A percentile compares a stretch with the other conserved stretches of the same genome.
phyloP scores from a whole-genome alignment of 64 coral and sea anemone genomes.

The Actinia tenebrosa region DNA sequence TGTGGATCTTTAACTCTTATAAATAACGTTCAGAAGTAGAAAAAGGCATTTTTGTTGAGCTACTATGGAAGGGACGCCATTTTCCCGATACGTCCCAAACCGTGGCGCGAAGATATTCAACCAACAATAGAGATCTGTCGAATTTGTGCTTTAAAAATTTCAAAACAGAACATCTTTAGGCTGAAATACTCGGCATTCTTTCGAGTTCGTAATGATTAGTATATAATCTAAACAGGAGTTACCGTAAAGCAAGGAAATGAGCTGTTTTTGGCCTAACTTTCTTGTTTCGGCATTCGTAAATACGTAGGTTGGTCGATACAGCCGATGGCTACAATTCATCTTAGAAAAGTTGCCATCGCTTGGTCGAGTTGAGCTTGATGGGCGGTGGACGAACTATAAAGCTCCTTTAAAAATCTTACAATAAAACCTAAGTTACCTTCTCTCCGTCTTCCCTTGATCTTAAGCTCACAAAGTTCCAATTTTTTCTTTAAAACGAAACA shows the following conservation, averaged over 20 bases:
- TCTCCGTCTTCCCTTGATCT: constrained; percentile 9
- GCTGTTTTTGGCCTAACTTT: constrained; percentile 15
- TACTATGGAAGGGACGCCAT: constrained; percentile 49
- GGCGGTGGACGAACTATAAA: constrained; percentile 23
- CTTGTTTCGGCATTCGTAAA: constrained; percentile 40
- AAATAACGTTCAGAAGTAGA: neutral
- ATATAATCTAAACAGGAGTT: neutral
- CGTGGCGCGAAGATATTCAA: constrained; percentile 58
- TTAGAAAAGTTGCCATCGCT: constrained; percentile 19
- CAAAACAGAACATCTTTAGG: neutral
- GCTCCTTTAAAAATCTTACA: neutral
- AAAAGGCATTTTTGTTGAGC: constrained; percentile 15
- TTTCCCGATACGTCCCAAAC: constrained; percentile 65
- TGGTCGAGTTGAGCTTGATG: constrained; percentile 28
- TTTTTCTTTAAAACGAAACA: constrained; percentile 56
- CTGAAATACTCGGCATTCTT: constrained; percentile 11
- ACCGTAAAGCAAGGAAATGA: constrained; percentile 31
- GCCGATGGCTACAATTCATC: constrained; percentile 14
- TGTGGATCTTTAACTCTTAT: constrained; percentile 23
- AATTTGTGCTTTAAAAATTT: constrained; percentile 16
- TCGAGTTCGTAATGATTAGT: neutral
- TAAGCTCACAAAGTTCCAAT: constrained; percentile 33
- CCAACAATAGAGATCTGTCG: constrained; percentile 18
- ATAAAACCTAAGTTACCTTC: neutral
- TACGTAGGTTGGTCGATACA: constrained; percentile 26